Percentiles rank a stretch among this genome's conserved stretches.
Evolutionary conservation across 2,888 invertebrate genomes (phyloP).

Genomic region (Ormyrus labotus): DNA sequence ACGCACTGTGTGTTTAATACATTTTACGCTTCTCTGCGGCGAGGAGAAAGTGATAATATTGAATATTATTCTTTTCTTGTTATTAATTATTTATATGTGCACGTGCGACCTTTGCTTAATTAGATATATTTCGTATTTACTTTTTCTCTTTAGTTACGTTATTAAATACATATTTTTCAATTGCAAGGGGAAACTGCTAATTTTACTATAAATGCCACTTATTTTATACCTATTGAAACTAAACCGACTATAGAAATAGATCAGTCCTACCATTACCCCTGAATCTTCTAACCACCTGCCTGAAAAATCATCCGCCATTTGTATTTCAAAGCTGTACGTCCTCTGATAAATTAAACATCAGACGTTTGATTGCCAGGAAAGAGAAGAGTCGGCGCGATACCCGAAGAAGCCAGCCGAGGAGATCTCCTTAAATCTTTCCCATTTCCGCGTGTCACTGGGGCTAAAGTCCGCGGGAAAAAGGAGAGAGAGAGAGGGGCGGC

Average conservation of each 20-base stretch:
- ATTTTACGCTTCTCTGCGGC: background rate
- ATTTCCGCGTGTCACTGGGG: conserved; percentile 39
- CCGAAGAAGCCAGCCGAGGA: background rate
- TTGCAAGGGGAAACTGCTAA: too few species aligned
- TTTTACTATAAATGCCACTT: too few species aligned
- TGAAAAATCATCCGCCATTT: conserved; percentile 17
- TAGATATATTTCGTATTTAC: background rate
- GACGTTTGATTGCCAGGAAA: conserved; percentile 14
- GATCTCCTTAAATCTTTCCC: conserved; percentile 42
- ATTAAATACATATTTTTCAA: background rate
- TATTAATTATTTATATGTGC: too few species aligned
- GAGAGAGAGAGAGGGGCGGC: conserved; percentile 5
- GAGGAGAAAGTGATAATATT: too few species aligned
- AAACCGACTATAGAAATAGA: too few species aligned
- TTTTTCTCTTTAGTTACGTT: background rate
- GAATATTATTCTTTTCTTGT: too few species aligned
- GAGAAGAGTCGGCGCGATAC: background rate
- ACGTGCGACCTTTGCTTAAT: too few species aligned
- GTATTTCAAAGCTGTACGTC: background rate
- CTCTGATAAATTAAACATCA: conserved; percentile 52
- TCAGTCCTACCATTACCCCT: too few species aligned
- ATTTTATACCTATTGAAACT: too few species aligned
- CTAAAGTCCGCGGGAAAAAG: background rate
- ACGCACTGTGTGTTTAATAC: background rate
- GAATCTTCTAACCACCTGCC: background rate